phyloP scores from a whole-genome alignment of 2,888 invertebrate genomes.

The Lacanobia wlatinum region DNA sequence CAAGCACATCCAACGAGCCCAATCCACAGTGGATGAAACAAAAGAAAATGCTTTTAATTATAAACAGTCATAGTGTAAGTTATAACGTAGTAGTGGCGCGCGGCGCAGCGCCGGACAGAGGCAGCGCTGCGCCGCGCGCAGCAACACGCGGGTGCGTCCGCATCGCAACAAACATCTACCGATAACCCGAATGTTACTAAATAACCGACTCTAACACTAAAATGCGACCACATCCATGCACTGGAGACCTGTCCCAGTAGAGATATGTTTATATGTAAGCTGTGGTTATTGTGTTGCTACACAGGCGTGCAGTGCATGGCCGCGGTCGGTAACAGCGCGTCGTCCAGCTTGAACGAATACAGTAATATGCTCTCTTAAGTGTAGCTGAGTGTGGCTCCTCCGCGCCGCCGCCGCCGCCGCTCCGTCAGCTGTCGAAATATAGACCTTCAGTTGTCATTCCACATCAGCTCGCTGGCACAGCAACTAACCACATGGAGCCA shows the following conservation, averaged over 20 bases:
- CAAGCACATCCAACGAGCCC: constrained; percentile 86
- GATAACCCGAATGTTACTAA: constrained; percentile 36
- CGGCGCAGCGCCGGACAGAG: constrained; percentile 24
- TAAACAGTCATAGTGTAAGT: constrained; percentile 69
- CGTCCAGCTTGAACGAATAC: constrained; percentile 47
- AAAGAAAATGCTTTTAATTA: constrained; percentile 89
- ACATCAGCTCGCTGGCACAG: constrained; percentile 12
- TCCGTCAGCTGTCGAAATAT: constrained; percentile 63
- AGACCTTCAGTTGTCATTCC: constrained; percentile 49
- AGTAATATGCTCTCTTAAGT: constrained; percentile 53
- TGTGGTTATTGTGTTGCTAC: too few species aligned
- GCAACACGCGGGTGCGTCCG: constrained; percentile 28
- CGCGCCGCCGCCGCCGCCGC: constrained; percentile 58
- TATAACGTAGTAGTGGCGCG: constrained; percentile 33
- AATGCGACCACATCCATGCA: constrained; percentile 26
- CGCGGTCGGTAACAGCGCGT: constrained; percentile 27
- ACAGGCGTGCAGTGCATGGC: constrained; percentile 11
- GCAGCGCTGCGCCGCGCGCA: too few species aligned
- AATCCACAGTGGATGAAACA: constrained; percentile 91
- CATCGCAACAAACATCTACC: constrained; percentile 31
- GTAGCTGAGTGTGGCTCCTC: constrained; percentile 39
- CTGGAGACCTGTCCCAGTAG: constrained; percentile 9
- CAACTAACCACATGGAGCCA: constrained; percentile 10
- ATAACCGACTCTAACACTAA: constrained; percentile 41
- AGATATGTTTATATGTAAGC: background rate